Evolutionary conservation across 2,888 invertebrate genomes (phyloP).

Genomic region (Apamea sordens): DNA sequence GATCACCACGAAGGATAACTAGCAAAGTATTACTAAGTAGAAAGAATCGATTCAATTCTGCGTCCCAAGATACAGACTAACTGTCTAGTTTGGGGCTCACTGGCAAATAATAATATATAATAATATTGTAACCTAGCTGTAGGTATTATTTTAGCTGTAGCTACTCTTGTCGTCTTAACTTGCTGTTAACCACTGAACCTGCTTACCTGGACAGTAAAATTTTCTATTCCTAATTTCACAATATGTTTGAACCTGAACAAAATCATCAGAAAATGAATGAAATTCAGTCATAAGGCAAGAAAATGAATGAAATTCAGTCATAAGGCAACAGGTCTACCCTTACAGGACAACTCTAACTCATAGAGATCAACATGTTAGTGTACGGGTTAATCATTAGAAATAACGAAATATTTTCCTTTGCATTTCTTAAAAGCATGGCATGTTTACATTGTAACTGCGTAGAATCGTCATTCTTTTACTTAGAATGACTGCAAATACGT

Average conservation of each 20-base stretch:
- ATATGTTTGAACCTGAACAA: background rate
- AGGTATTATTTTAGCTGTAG: too few relatives aligned
- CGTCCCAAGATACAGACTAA: too few relatives aligned
- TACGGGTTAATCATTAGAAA: background rate
- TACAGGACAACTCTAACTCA: background rate
- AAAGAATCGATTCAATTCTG: too few relatives aligned
- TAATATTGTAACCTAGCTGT: too few relatives aligned
- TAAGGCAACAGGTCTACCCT: background rate
- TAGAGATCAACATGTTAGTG: constrained; percentile 2
- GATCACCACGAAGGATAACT: background rate
- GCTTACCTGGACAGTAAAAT: too few relatives aligned
- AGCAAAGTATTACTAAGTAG: background rate
- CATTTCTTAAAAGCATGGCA: constrained; percentile 14
- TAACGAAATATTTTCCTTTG: background rate
- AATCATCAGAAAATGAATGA: background rate
- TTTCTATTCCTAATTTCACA: background rate
- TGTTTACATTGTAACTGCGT: background rate
- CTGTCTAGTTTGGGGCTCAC: too few relatives aligned
- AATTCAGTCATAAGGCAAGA: background rate
- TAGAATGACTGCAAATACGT: background rate
- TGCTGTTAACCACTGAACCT: too few relatives aligned
- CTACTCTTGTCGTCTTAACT: too few relatives aligned
- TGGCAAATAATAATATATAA: too few relatives aligned
- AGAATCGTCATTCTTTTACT: background rate
- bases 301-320: background rate